Base-by-base conservation (phyloP, 2,113 vertebrate genomes). In the Colius striatus region DNA sequence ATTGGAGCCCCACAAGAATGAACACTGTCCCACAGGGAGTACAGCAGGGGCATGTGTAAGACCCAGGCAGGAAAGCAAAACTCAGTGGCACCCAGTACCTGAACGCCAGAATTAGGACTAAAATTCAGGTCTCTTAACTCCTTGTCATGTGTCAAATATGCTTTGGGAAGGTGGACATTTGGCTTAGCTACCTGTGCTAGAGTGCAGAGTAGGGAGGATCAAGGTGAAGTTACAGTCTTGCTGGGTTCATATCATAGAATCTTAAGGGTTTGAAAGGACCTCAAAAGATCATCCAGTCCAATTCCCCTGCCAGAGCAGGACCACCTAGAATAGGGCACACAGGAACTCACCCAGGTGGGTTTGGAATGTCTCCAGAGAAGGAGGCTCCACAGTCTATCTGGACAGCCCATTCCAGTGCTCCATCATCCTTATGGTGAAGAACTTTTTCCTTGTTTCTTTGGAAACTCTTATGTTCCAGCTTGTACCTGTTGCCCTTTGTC, bases 131-230 rank as follows among this genome's bases (percentile, higher is more conserved):
- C 29, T 76, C 23, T 51, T 22, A 70, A 29, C 38, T 29, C 13
- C 36, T 57, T 75, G 36, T 12, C 51, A 85, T 0, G 0, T 27
- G 27, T 7, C 30, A 36, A 58, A 10, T 6, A 22, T 4, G 12
- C 32, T 38, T 30, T 71, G 29, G 6, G 30, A 34, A 79, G 61
- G 26, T 2, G 1, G 7, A 71, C 84, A 88, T 62, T 57, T 67
- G 63, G 53, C 8, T 84, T 71, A 84, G 34, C 23, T 63, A 38
- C 34, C 22, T 9, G 8, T 34, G 48, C 23, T 78, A 14, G 72
- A 53, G 1, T 34, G 57, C 20, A 72, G 48, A 16, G 22, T 58
- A 65, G 21, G 18, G 47, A 90, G 43, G 13, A 77, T 16, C 43
- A 53, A 48, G 26, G 23, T 47, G 18, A 78, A 78, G 13, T 60